These are phyloP conservation scores for Entosphenus tridentatus DNA, from an alignment of 2,113 vertebrate genomes.

Conservation along the genomic window DNA sequence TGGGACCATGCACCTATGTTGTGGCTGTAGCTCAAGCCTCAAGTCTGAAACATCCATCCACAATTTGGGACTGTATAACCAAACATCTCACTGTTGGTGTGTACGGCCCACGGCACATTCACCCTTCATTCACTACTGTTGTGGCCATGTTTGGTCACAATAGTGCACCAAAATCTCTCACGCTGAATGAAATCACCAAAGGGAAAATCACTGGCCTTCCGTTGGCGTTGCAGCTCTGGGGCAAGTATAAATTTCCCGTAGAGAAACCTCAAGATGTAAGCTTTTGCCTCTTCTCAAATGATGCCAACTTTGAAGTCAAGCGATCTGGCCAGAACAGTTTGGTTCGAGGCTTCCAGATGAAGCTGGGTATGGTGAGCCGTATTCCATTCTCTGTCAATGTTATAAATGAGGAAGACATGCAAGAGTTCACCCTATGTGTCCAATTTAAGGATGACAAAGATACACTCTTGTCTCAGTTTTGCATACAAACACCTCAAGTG, in stretches of 20 bases:
- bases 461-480: conserved; percentile 61
- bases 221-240: conserved; percentile 70
- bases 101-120: conserved; percentile 81
- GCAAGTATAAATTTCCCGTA: conserved; percentile 64
- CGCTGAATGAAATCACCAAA: conserved; percentile 54
- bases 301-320: conserved; percentile 63
- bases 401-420: conserved; percentile 31
- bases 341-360: conserved; percentile 67
- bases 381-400: conserved; percentile 52
- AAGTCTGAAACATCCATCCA: conserved; percentile 34
- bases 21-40: conserved; percentile 45
- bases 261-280: conserved; percentile 54
- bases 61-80: conserved; percentile 67
- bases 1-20: conserved; percentile 81
- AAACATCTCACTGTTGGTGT: conserved; percentile 71
- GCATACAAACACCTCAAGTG: conserved; percentile 60
- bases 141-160: conserved; percentile 77
- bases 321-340: conserved; percentile 38
- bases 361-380: conserved; percentile 64
- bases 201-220: conserved; percentile 34
- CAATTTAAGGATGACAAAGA: conserved; percentile 64
- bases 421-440: conserved; percentile 57
- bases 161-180: conserved; percentile 59
- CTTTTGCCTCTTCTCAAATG: conserved; percentile 68
- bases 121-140: conserved; percentile 77